phyloP scores from a whole-genome alignment of 2,797 vertebrate genomes.

The Melanotaenia parkinsoni region DNA sequence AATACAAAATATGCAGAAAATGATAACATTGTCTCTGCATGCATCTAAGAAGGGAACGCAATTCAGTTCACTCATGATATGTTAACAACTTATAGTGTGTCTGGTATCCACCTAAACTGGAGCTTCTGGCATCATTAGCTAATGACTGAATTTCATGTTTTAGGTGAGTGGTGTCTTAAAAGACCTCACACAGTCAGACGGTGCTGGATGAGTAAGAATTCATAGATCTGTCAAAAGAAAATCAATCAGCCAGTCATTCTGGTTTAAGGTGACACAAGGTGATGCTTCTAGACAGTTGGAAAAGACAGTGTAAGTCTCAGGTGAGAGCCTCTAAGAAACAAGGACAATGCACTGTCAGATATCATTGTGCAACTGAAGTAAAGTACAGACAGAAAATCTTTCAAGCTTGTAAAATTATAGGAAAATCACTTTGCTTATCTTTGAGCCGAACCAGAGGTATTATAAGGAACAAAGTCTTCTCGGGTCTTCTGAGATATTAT shows the following conservation, averaged over 20 bases:
- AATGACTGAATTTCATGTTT: slow-evolving; percentile 53
- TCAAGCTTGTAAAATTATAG: slow-evolving; percentile 31
- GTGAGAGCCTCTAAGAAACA: slow-evolving; percentile 17
- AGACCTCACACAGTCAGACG: slow-evolving; percentile 42
- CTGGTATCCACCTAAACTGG: slow-evolving; percentile 5
- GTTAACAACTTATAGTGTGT: background rate
- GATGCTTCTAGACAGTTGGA: slow-evolving; percentile 52
- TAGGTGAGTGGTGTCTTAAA: slow-evolving; percentile 57
- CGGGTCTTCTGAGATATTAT: slow-evolving; percentile 2
- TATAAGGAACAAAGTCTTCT: slow-evolving; percentile 1
- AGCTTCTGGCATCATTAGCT: slow-evolving; percentile 10
- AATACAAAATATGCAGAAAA: background rate
- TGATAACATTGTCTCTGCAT: background rate
- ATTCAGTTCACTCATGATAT: background rate
- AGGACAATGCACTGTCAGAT: slow-evolving; percentile 27
- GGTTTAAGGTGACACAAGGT: slow-evolving; percentile 69
- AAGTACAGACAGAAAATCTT: slow-evolving; percentile 46
- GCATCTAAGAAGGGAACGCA: background rate
- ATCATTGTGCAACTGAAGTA: slow-evolving; percentile 14
- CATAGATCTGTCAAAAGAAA: slow-evolving; percentile 69
- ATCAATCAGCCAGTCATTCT: slow-evolving; percentile 71
- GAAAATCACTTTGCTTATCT: slow-evolving; percentile 15
- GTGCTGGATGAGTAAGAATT: slow-evolving; percentile 50
- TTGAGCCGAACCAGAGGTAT: slow-evolving; percentile 11
- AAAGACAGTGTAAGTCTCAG: slow-evolving; percentile 47